Evolutionary conservation across 2,113 vertebrate species (phyloP), one percentile per base, ranked within the genome.

Genomic region (Nothobranchius furzeri): DNA sequence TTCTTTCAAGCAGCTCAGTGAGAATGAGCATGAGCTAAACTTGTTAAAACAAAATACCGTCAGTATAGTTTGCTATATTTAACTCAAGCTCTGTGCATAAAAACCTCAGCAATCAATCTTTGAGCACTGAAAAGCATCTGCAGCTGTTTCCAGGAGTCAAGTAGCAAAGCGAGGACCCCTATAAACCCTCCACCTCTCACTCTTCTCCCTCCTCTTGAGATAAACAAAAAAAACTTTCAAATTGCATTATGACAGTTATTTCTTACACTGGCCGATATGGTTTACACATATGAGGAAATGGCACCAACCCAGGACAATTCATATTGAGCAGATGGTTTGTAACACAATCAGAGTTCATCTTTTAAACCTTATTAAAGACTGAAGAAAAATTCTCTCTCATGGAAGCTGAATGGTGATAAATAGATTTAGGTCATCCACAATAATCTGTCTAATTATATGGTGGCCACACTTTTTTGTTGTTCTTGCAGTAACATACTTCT

Each of bases 141-240:
- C 93, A 95, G 92, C 91, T 95, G 93, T 89, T 93, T 78, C 84
- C 86, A 87, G 88, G 85, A 90, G 89, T 91, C 89, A 85, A 91
- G 88, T 93, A 62, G 67, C 62, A 79, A 85, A 70, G 60, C 10
- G 59, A 56, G 17, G 53, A 58, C 20, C 13, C 13, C 3, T 1
- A 15, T 7, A 14, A 49, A 12, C n/a, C 4, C 36, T 57, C 7
- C 4, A 20, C 55, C 30, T 17, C 47, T 12, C 47, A n/a, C 48
- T 13, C 35, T 57, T 9, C 60, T 45, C 40, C 60, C 15, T 66
- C 15, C 47, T 57, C 64, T 54, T 61, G 13, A n/a, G 35, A 59
- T 40, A 24, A 9, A 13, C 45, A 14, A 65, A 10, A 65, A 10
- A 11, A 51, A 9, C 15, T 60, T 60, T 30, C 0, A 53, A 37